A percentile compares a stretch with the other conserved stretches of the same genome.
Conservation (phyloP, 1,140 invertebrate genomes). For the Drosophila mayri region DNA sequence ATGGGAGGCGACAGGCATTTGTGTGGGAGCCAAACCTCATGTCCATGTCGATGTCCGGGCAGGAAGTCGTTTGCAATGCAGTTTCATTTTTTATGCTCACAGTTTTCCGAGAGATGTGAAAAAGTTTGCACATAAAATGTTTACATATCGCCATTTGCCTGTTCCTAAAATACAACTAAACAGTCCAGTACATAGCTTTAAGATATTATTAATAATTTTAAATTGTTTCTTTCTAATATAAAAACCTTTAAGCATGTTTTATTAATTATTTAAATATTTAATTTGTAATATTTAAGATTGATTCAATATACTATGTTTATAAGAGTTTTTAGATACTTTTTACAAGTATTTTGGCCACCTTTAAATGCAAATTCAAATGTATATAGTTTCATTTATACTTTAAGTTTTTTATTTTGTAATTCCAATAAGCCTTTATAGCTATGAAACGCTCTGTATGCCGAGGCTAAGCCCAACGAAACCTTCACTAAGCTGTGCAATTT, state of each 20-base stretch:
- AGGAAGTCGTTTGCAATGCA: constrained; percentile 42
- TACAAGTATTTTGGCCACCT: too few species aligned
- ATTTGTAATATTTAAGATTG: background rate
- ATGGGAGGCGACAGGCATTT: constrained; percentile 18
- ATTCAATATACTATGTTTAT: background rate
- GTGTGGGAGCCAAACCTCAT: background rate
- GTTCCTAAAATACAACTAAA: constrained; percentile 4
- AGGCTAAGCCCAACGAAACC: background rate
- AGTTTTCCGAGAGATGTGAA: constrained; percentile 31
- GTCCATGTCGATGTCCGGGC: constrained; percentile 15
- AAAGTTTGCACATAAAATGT: constrained; percentile 41
- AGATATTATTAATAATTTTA: background rate
- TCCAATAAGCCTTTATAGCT: background rate
- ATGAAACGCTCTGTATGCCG: background rate
- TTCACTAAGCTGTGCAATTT: constrained; percentile 1
- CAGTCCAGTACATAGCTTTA: background rate
- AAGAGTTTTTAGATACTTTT: background rate
- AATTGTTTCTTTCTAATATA: background rate
- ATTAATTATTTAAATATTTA: background rate
- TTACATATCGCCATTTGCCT: constrained; percentile 35
- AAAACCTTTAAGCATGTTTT: rapidly evolving
- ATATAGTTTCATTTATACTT: background rate
- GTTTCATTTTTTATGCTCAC: constrained; percentile 31
- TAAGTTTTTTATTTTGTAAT: background rate
- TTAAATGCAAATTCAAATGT: background rate